Evolutionary conservation across 2,888 invertebrate genomes (phyloP), one percentile per base, ranked within the genome.

Genomic region (Agonopterix arenella): DNA sequence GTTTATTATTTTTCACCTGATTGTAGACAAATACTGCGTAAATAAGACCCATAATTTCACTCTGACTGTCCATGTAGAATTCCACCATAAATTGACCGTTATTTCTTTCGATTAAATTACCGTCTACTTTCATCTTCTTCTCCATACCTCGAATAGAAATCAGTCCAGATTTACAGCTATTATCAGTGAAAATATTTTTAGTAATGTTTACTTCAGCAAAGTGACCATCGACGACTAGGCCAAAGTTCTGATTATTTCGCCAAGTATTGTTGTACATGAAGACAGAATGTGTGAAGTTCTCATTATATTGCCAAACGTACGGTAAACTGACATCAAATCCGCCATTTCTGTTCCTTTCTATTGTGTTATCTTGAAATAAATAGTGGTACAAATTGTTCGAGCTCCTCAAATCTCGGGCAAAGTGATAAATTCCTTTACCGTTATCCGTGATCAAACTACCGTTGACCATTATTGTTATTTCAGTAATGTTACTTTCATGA

Each of bases 311-410:
- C 97, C 97, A 97, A 1, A 98, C 98, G 62, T 97, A 97, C 0
- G 99, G 99, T 40, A 99, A 82, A 9, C 93, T 92, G 4, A 99
- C 91, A 66, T 96, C 93, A 59, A 99, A 93, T 1, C 99, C 99
- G 9, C 97, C 97, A 28, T 92, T 92, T 52, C 90, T 90, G 69
- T 98, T 99, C 57, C 95, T 91, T 71, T 96, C 96, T 55, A 99
- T 92, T 0, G 94, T 93, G 53, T 95, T 95, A 66, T 97, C 95
- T 74, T 95, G 95, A 46, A 98, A 79, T 28, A 96, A 91, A 91
- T 99, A 99, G 73, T 98, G 97, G 89, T 98, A 99, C 1, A 99
- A 90, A 84, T 99, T 99, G 70, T 99, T 99, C 0, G 98, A 98
- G 56, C 97, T 95, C 60, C 98, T 93, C 62, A 99, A 92, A 79